phyloP scores from a whole-genome alignment of 2,888 invertebrate species.

The Amphipyra tragopoginis region DNA sequence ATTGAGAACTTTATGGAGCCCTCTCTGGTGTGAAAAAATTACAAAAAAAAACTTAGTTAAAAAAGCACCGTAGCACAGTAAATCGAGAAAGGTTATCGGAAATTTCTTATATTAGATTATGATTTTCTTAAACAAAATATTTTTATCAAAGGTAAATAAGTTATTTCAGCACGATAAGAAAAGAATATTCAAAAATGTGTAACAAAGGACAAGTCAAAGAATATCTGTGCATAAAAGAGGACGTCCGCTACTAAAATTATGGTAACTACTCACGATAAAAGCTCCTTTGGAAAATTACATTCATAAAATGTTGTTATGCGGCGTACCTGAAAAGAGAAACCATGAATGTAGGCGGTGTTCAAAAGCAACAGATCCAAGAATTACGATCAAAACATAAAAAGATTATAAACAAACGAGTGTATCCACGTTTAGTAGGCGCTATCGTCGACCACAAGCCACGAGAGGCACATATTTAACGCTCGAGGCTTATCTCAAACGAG shows the following conservation, averaged over 20 bases:
- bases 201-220: constrained; percentile 18
- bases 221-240: constrained; percentile 14
- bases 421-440: constrained; percentile 69
- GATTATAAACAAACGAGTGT: constrained; percentile 62
- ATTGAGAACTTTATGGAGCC: too few relatives aligned
- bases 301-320: constrained; percentile 19
- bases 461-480: constrained; percentile 82
- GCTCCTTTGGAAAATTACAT: constrained; percentile 21
- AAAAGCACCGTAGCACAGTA: too few relatives aligned
- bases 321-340: constrained; percentile 64
- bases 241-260: constrained; percentile 29
- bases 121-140: too few relatives aligned
- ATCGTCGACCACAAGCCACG: constrained; percentile 73
- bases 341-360: constrained; percentile 42
- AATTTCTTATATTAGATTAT: too few relatives aligned
- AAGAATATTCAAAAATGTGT: not conserved
- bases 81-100: too few relatives aligned
- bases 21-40: too few relatives aligned
- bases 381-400: constrained; percentile 63
- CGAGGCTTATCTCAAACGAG: constrained; percentile 79
- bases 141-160: not conserved
- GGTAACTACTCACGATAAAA: constrained; percentile 39
- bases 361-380: constrained; percentile 50
- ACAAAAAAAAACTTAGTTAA: too few relatives aligned
- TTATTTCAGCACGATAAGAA: not conserved